Evolutionary conservation across 2,888 invertebrate genomes (phyloP), one percentile per base, ranked within the genome.

Genomic region (Lepidonotus clava): DNA sequence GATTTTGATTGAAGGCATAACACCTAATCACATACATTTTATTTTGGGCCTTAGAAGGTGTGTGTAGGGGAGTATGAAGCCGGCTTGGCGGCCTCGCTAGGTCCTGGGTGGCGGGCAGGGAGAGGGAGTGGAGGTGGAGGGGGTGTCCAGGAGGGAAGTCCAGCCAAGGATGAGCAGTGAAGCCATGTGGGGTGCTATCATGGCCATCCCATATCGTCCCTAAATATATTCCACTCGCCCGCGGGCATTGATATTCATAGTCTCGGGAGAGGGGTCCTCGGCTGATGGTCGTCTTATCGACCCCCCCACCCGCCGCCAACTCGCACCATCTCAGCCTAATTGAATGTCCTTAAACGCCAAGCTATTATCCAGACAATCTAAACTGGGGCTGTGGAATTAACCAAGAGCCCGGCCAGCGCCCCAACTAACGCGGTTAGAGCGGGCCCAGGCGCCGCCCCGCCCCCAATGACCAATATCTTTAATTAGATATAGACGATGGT

Each of bases 291-390:
- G 61, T n/a, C 71, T 71, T 71, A 71, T 71, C 71, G 71, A 71
- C 71, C 71, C 46, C 18, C 46, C 46, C 46, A 46, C 46, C 46
- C 46, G 8, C 46, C 8, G 8, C 18, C 46, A 8, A 8, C 46
- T 11, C 46, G 46, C 18, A 8, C 46, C 46, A 46, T 46, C 8
- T 46, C 46, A 8, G 5, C 71, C 80, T 80, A 80, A 80, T 80
- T 80, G 46, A 80, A 80, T 80, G 46, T 51, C 80, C 46, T 46
- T 80, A 41, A 80, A 24, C 51, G 80, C 8, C 46, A 32, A 28
- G 46, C 34, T 80, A 41, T 80, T 80, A 80, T 46, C 41, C 80
- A 80, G 46, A 80, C 80, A 46, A 80, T 80, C 80, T 46, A 80
- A 80, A 46, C 80, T 80, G 41, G 80, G 41, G 46, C n/a, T 1